phyloP scores from a whole-genome alignment of 2,113 vertebrate species.

The Muntiacus reevesi region DNA sequence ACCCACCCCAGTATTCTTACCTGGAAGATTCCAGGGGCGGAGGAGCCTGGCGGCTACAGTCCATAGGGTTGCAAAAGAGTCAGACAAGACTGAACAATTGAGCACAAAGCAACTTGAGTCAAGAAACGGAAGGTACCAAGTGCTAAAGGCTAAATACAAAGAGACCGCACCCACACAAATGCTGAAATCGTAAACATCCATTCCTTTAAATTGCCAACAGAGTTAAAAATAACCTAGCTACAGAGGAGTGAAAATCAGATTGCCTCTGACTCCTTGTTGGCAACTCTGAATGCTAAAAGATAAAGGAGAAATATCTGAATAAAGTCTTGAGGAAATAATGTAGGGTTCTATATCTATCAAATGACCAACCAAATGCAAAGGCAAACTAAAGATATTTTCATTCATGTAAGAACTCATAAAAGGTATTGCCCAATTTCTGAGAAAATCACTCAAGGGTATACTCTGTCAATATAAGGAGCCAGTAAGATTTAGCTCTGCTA shows the following conservation, averaged over 20 bases:
- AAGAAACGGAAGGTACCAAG: neutral
- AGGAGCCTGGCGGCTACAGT: neutral
- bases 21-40: neutral
- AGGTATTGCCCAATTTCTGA: neutral
- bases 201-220: neutral
- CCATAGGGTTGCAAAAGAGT: neutral
- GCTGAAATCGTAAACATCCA: neutral
- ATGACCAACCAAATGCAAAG: neutral
- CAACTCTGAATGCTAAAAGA: neutral
- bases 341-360: neutral
- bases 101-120: neutral
- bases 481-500: neutral
- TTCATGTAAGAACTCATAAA: neutral
- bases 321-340: neutral
- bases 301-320: neutral
- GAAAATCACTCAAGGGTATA: neutral
- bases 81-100: fast-evolving
- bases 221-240: neutral
- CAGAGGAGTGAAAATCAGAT: neutral
- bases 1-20: neutral
- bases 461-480: neutral
- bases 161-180: neutral
- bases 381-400: neutral
- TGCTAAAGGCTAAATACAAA: neutral
- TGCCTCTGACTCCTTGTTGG: neutral